Percentiles rank a stretch among this genome's conserved stretches.
Conservation (phyloP, 1,140 invertebrate species). For the Drosophila nigromelanica region DNA sequence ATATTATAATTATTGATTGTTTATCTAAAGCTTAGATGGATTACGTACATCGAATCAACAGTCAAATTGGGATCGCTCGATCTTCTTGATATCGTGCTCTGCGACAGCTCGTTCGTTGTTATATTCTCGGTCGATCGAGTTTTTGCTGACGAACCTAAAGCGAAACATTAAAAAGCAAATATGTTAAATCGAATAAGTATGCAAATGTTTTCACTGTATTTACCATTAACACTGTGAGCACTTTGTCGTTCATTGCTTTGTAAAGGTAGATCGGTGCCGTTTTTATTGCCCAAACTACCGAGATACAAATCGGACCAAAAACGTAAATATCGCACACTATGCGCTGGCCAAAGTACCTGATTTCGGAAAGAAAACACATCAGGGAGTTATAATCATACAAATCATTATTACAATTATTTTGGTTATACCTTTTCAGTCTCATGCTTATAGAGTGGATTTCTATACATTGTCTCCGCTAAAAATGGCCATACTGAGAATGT, state of each 20-base stretch:
- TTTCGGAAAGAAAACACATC: constrained; percentile 84
- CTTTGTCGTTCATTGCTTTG: constrained; percentile 83
- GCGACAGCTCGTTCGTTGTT: constrained; percentile 87
- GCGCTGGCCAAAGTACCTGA: constrained; percentile 92
- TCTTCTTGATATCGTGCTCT: constrained; percentile 87
- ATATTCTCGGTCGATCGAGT: constrained; percentile 93
- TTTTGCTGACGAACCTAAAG: constrained; percentile 87
- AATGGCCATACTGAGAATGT: constrained; percentile 96
- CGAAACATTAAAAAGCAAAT: neutral
- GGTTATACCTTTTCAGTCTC: constrained; percentile 84
- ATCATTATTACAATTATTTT: neutral
- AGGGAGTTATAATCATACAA: constrained; percentile 18
- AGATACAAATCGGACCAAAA: constrained; percentile 95
- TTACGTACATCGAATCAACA: constrained; percentile 86
- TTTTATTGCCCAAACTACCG: constrained; percentile 85
- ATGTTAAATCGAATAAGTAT: neutral
- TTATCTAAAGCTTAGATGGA: neutral
- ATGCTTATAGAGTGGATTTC: constrained; percentile 93
- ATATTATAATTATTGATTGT: neutral
- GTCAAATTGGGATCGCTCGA: constrained; percentile 93
- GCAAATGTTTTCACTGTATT: neutral
- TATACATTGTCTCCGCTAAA: constrained; percentile 90
- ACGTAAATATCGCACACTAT: constrained; percentile 91
- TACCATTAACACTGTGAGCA: constrained; percentile 68
- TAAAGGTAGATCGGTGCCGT: constrained; percentile 68